Evolutionary conservation across 92 coral and sea anemone species (phyloP).

Genomic region (Desmophyllum pertusum): DNA sequence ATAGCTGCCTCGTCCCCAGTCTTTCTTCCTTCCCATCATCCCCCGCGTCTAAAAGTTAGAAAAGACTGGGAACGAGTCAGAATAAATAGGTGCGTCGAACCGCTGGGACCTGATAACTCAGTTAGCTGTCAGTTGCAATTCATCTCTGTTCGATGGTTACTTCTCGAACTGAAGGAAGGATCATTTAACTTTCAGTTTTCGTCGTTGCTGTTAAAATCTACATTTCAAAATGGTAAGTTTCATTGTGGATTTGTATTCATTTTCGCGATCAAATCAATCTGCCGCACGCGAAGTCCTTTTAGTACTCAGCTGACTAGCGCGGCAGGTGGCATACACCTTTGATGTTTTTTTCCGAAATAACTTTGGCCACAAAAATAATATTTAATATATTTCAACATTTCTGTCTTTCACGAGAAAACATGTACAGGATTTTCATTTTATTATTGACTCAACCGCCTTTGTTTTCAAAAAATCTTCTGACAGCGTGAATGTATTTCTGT

Average conservation of each 20-base stretch:
- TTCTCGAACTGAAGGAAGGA: slow-evolving; percentile 19
- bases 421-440: neutral
- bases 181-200: neutral
- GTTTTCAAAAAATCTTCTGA: neutral
- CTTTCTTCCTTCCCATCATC: no score
- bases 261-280: neutral
- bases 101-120: neutral
- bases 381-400: neutral
- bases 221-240: slow-evolving; percentile 3
- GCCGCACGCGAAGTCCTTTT: neutral
- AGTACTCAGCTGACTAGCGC: no score
- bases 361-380: neutral
- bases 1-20: no score
- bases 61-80: no score
- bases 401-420: neutral
- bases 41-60: no score
- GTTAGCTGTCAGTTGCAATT: neutral
- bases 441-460: neutral
- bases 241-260: neutral
- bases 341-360: neutral
- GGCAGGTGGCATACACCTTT: neutral
- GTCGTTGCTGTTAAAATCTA: neutral
- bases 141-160: slow-evolving; percentile 13
- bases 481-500: slow-evolving; percentile 95
- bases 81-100: neutral